Conservation (phyloP, 1,140 invertebrate species). For the Dinoponera quadriceps region DNA sequence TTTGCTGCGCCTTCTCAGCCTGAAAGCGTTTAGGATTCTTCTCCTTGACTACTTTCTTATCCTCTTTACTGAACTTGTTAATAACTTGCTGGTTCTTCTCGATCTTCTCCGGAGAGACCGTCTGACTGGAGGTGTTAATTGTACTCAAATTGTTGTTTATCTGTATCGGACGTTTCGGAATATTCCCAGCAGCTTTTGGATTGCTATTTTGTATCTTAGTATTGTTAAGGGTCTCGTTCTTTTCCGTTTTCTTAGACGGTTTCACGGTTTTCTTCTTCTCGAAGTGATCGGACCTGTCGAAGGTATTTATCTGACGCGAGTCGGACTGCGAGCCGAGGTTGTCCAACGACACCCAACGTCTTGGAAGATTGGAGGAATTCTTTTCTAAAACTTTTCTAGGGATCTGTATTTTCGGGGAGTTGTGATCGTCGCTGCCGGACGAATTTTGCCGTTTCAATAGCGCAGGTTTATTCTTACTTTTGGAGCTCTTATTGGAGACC, state of each 20-base stretch:
- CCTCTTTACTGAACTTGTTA: slow-evolving; percentile 83
- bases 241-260: slow-evolving; percentile 74
- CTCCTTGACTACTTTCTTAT: slow-evolving; percentile 84
- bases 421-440: slow-evolving; percentile 86
- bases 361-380: slow-evolving; percentile 79
- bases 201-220: slow-evolving; percentile 78
- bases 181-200: slow-evolving; percentile 71
- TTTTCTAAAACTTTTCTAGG: slow-evolving; percentile 79
- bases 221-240: slow-evolving; percentile 78
- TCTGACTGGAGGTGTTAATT: slow-evolving; percentile 79
- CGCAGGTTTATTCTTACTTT: slow-evolving; percentile 80
- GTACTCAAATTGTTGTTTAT: slow-evolving; percentile 84
- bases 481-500: slow-evolving; percentile 77
- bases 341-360: slow-evolving; percentile 83
- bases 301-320: slow-evolving; percentile 76
- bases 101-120: slow-evolving; percentile 77
- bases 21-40: slow-evolving; percentile 82
- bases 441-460: slow-evolving; percentile 85
- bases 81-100: slow-evolving; percentile 85
- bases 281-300: slow-evolving; percentile 81
- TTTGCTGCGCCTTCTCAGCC: slow-evolving; percentile 83
- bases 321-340: slow-evolving; percentile 80
- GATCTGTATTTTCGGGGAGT: slow-evolving; percentile 83
- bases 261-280: slow-evolving; percentile 79
- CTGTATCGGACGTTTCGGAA: slow-evolving; percentile 81